Evolutionary conservation across 2,113 vertebrate genomes (phyloP).

Genomic region (Astatoreochromis straeleni): DNA sequence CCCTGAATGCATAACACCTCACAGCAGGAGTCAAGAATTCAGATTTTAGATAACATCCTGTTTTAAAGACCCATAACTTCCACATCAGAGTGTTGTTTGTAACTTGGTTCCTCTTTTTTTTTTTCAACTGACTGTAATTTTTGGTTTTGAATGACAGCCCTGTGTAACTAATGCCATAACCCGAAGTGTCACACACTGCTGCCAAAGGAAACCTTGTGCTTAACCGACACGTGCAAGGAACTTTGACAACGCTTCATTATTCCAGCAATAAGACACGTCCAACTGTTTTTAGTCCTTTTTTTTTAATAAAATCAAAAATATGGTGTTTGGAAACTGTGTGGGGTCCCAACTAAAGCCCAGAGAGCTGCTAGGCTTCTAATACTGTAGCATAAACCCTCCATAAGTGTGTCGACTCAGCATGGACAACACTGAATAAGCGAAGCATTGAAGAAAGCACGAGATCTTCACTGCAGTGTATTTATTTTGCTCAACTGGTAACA

Average conservation of each 20-base stretch:
- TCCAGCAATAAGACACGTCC: background rate
- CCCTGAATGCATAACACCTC: no score
- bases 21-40: background rate
- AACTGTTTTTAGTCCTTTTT: background rate
- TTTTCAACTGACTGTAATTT: background rate
- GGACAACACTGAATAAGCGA: background rate
- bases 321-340: background rate
- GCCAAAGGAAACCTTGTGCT: background rate
- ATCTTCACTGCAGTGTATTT: background rate
- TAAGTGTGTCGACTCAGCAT: background rate
- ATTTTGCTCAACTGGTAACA: background rate
- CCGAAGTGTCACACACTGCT: background rate
- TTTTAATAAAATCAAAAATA: background rate
- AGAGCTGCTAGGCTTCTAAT: background rate
- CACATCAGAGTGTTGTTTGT: background rate
- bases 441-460: background rate
- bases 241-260: background rate
- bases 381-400: background rate
- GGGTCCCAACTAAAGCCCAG: background rate
- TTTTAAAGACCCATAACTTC: background rate
- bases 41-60: background rate
- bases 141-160: background rate
- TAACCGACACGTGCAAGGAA: background rate
- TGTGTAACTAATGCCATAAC: background rate
- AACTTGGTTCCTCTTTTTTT: background rate